phyloP scores from a whole-genome alignment of 2,888 invertebrate species.

The Meandrusa payeni region DNA sequence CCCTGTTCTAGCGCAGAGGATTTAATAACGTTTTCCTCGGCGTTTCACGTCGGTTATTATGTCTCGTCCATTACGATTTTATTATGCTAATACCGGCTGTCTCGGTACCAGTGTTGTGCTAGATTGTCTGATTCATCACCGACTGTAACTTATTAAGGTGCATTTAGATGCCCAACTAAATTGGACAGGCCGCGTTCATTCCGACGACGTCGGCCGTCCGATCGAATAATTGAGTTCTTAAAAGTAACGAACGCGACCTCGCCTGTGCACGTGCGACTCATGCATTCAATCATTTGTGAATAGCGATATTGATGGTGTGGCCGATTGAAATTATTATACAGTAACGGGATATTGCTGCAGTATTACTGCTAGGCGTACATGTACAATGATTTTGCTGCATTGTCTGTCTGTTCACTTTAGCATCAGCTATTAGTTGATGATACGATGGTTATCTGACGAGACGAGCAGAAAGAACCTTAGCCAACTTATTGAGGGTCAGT shows the following conservation, averaged over 20 bases:
- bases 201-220: constrained; percentile 1
- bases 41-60: constrained; percentile 57
- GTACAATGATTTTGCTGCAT: too few species aligned
- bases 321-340: neutral
- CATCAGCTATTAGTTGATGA: too few species aligned
- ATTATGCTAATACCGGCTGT: constrained; percentile 54
- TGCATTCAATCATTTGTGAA: neutral
- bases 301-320: neutral
- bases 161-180: constrained; percentile 23
- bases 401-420: too few species aligned
- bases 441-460: too few species aligned
- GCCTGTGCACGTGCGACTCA: constrained; percentile 6
- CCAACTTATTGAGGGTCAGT: too few species aligned
- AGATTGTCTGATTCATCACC: constrained; percentile 36
- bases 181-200: constrained; percentile 16
- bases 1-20: constrained; percentile 36
- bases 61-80: constrained; percentile 66
- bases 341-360: too few species aligned
- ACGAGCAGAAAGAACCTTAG: too few species aligned
- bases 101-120: constrained; percentile 32
- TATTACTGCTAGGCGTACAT: too few species aligned
- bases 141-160: constrained; percentile 26
- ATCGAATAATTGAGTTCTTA: constrained; percentile 18
- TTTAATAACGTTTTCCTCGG: constrained; percentile 52
- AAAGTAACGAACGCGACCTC: constrained; percentile 8